A percentile compares a stretch with the other conserved stretches of the same genome.
Evolutionary conservation across 2,113 vertebrate genomes (phyloP).

Genomic region (Amphiprion ocellaris): DNA sequence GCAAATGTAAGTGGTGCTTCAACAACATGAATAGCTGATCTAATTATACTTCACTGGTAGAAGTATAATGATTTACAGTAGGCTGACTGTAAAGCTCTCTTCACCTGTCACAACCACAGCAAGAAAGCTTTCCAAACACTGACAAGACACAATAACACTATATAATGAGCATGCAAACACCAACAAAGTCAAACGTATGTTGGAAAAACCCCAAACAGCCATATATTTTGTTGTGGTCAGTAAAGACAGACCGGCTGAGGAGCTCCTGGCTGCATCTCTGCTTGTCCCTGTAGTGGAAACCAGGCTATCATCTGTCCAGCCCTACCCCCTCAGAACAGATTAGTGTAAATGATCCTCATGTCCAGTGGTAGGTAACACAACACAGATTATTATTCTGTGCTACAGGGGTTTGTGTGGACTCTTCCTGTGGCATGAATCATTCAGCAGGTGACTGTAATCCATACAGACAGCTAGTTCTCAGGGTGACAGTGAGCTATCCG

Average conservation of each 20-base stretch:
- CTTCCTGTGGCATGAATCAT: conserved; percentile 84
- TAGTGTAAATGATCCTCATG: conserved; percentile 78
- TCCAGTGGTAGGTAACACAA: conserved; percentile 79
- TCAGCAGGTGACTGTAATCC: conserved; percentile 78
- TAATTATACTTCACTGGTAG: too few relatives aligned
- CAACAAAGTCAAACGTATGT: too few relatives aligned
- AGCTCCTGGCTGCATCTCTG: conserved; percentile 44
- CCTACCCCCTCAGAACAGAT: conserved; percentile 60
- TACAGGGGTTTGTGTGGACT: conserved; percentile 75
- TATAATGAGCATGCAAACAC: too few relatives aligned
- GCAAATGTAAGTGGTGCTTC: too few relatives aligned
- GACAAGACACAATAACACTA: too few relatives aligned
- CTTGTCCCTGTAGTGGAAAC: conserved; percentile 54
- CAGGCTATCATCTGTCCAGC: conserved; percentile 66
- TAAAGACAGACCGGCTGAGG: conserved; percentile 22
- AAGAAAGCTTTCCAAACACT: too few relatives aligned
- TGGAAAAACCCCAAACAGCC: too few relatives aligned
- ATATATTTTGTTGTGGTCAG: not conserved
- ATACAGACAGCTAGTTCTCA: conserved; percentile 72
- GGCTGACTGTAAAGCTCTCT: too few relatives aligned
- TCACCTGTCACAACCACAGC: too few relatives aligned
- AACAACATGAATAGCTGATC: too few relatives aligned
- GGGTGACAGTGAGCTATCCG: conserved; percentile 49
- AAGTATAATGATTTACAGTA: too few relatives aligned
- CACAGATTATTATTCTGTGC: conserved; percentile 82